Evolutionary conservation across 2,113 vertebrate species (phyloP).

Genomic region (Lynx canadensis): DNA sequence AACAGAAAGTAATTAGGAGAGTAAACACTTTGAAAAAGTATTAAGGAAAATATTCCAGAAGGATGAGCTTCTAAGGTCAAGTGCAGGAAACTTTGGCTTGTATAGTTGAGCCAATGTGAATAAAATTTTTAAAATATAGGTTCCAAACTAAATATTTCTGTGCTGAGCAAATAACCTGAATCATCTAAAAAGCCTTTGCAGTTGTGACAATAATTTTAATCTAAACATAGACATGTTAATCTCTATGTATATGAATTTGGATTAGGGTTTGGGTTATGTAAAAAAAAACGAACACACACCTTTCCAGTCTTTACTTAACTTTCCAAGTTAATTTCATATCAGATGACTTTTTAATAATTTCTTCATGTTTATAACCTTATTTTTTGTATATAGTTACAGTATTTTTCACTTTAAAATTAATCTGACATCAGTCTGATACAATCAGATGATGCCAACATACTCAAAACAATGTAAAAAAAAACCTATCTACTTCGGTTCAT

Average conservation of each 20-base stretch:
- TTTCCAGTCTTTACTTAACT: background rate
- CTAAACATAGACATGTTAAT: constrained; percentile 66
- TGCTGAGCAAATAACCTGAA: background rate
- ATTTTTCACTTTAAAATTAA: background rate
- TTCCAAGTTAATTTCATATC: background rate
- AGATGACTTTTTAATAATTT: background rate
- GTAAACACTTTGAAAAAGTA: constrained; percentile 52
- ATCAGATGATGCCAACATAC: background rate
- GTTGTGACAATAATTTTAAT: constrained; percentile 60
- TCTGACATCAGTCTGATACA: background rate
- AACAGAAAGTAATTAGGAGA: constrained; percentile 62
- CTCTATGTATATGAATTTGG: constrained; percentile 70
- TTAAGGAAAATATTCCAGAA: constrained; percentile 10
- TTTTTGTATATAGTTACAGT: constrained; percentile 47
- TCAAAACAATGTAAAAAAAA: background rate
- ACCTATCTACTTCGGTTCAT: background rate
- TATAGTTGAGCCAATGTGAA: constrained; percentile 32
- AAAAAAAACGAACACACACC: constrained; percentile 66
- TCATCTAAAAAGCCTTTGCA: background rate
- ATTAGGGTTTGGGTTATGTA: constrained; percentile 64
- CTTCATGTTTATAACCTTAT: background rate
- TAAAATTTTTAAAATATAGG: background rate
- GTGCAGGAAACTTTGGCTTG: background rate
- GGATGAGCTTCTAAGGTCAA: constrained; percentile 41
- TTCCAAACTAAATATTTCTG: background rate